phyloP scores from a whole-genome alignment of 2,113 vertebrate genomes.

The Elachura formosa region DNA sequence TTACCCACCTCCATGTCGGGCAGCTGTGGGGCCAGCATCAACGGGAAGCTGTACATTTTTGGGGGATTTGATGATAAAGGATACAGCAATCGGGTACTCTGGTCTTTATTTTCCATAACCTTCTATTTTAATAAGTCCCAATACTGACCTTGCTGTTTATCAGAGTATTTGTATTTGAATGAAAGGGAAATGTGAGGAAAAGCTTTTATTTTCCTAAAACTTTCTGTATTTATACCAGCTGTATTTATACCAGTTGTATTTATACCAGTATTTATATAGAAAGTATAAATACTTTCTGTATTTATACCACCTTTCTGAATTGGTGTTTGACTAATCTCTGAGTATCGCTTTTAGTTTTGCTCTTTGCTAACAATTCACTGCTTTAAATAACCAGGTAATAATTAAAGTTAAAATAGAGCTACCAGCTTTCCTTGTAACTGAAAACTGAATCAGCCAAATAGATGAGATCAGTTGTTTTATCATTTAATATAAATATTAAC shows the following conservation, averaged over 20 bases:
- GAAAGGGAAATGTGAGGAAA: not conserved
- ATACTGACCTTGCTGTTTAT: not conserved
- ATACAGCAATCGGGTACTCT: slow-evolving; percentile 88
- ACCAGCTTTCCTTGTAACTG: not conserved
- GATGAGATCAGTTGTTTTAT: not conserved
- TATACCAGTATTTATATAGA: too few species aligned
- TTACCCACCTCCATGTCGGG: slow-evolving; percentile 90
- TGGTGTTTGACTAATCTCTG: not conserved
- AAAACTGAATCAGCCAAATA: not conserved
- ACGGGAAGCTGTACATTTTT: slow-evolving; percentile 87
- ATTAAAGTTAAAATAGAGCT: not conserved
- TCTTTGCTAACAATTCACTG: not conserved
- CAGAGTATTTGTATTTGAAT: not conserved
- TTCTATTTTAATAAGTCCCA: not conserved
- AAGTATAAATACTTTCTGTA: too few species aligned
- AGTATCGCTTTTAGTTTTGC: not conserved
- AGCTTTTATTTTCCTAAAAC: not conserved
- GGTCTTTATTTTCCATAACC: not conserved
- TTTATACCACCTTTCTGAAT: too few species aligned
- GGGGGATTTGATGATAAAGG: slow-evolving; percentile 92
- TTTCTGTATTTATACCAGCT: not conserved
- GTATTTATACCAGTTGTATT: not conserved
- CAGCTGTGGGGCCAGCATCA: slow-evolving; percentile 83
- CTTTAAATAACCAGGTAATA: not conserved
- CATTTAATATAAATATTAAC: not conserved